phyloP scores from a whole-genome alignment of 2,113 vertebrate species.

The Gobio gobio region DNA sequence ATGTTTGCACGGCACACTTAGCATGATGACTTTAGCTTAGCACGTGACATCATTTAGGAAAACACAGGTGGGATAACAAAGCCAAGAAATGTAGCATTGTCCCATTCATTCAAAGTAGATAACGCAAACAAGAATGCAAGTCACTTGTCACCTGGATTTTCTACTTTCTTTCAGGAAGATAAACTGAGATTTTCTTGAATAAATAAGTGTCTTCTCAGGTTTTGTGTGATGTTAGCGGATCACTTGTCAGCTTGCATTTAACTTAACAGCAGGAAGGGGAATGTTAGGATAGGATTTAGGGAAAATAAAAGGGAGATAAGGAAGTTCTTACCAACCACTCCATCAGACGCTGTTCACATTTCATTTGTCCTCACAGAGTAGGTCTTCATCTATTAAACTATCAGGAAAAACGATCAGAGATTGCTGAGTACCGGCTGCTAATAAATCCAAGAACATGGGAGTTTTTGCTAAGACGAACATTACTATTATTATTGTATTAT shows the following conservation, averaged over 20 bases:
- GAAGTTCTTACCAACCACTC: conserved; percentile 36
- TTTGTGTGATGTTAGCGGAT: conserved; percentile 28
- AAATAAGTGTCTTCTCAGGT: conserved; percentile 31
- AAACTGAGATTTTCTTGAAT: conserved; percentile 26
- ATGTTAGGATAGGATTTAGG: conserved; percentile 28
- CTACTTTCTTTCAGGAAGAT: conserved; percentile 25
- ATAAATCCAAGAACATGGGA: background rate
- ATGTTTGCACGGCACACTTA: conserved; percentile 56
- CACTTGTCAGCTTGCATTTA: conserved; percentile 30
- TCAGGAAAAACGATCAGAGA: background rate
- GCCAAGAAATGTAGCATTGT: conserved; percentile 32
- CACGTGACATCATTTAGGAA: conserved; percentile 39
- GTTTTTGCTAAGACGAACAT: too few species aligned
- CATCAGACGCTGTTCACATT: background rate
- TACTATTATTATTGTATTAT: too few species aligned
- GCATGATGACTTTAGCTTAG: conserved; percentile 39
- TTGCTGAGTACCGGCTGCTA: background rate
- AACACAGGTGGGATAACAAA: conserved; percentile 63
- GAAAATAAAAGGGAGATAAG: conserved; percentile 41
- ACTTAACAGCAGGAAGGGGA: conserved; percentile 33
- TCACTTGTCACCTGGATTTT: conserved; percentile 28
- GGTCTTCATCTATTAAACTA: background rate
- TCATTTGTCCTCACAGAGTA: background rate
- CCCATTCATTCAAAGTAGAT: conserved; percentile 13
- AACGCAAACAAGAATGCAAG: conserved; percentile 20